Base-by-base conservation (phyloP, 2,113 vertebrate species). In the Pimephales promelas region DNA sequence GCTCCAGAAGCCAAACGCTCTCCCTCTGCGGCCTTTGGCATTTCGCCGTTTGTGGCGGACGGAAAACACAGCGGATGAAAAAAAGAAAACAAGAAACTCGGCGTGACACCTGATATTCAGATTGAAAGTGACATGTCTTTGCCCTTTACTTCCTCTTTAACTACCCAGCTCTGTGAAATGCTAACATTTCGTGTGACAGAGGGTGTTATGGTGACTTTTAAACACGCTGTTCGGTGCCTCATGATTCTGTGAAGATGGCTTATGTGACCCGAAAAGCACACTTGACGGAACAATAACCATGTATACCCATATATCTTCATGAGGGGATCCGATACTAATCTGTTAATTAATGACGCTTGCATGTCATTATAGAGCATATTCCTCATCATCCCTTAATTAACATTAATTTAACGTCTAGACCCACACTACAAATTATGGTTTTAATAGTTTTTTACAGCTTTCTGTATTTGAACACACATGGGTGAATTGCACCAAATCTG, bases 181-280 rank as follows among this genome's bases (percentile, higher is more conserved):
- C 87, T 64, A 89, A 88, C 89, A 89, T 90, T 92, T 87, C 82
- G 85, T 90, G 91, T 93, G 92, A 93, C 91, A 90, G 88, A 87
- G 90, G 90, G 92, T 89, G 90, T 88, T 90, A 89, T 43, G 34
- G 81, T 91, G 91, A 92, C 92, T 91, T 93, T 92, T 92, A 87
- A 82, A 87, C 40, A 81, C 68, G 87, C 86, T 40, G 81, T 85
- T 85, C 76, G 88, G 86, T 22, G 34, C 83, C 91, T 85, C 57
- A 49, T 80, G 84, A 88, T 86, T 85, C 88, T 20, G 52, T 54
- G 43, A 43, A 77, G 74, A 83, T 88, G 83, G 86, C 78, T 85
- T 87, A 90, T 88, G 88, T 87, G 90, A 92, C 91, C 91, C 72
- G 34, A 64, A 81, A 89, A 89, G 83, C 91, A 87, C 87, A 87